Evolutionary conservation across 2,888 invertebrate species (phyloP), one percentile per base, ranked within the genome.

Genomic region (Melipona beecheii): DNA sequence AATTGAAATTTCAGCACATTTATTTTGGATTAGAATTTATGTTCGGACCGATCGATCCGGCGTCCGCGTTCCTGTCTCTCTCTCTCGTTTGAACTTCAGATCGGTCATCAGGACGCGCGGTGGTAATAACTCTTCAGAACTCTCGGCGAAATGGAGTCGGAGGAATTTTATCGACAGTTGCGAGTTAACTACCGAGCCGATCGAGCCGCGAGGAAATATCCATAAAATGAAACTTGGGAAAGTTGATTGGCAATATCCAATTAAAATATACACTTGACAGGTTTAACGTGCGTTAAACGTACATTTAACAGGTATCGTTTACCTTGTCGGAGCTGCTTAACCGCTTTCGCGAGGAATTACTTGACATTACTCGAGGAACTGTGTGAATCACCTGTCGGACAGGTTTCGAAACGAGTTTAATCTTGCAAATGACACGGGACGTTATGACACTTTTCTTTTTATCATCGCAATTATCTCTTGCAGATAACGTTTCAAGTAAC

Each of bases 71-170:
- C 4, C 4, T 36, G 4, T 31, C 11, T 27, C 19, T 31, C 11
- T 27, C 19, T 58, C 43, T n/a, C 21, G 50, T 49, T 54, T 17
- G 21, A 6, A 9, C 19, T 17, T 56, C n/a, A n/a, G n/a, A 56
- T 31, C n/a, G 24, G 13, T 9, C 19, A 43, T 75, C 68, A 36
- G n/a, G 27, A 17, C 24, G 1, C 21, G 50, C 43, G 43, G 2
- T 1, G 43, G 43, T 36, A 43, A 56, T 36, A 43, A 56, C 68
- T 15, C 58, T 68, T 27, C 11, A 27, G 27, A 58, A 36, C 19
- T 21, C 52, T 24, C 49, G 9, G 24, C 24, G 50, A 70, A 75
- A 56, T 66, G 11, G 24, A 70, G 36, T 68, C 65, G 60, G 62
- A 62, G 31, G 62, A 27, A 62, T 43, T 4, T 62, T 75, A 68